A percentile compares a stretch with the other conserved stretches of the same genome.
These are phyloP conservation scores for Trichoplusia ni DNA, from an alignment of 1,140 invertebrate genomes.

Conservation along the genomic window DNA sequence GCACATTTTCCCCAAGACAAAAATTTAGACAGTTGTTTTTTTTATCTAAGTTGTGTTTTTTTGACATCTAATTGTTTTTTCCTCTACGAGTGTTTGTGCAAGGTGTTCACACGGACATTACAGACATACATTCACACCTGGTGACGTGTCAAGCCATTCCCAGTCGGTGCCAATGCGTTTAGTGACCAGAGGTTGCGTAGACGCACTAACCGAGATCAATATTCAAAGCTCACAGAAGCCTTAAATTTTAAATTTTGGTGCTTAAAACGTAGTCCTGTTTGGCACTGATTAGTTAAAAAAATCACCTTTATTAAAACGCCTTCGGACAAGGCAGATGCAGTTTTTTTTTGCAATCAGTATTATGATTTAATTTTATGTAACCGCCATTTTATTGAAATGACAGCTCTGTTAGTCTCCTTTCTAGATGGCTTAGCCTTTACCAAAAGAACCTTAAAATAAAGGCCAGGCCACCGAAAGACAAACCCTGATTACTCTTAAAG, in stretches of 20 bases:
- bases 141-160: slow-evolving; percentile 68
- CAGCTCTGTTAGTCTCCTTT: too few species aligned
- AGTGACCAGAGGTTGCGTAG: slow-evolving; percentile 70
- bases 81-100: slow-evolving; percentile 43
- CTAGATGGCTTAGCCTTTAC: too few species aligned
- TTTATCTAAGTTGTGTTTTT: background rate
- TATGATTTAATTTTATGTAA: too few species aligned
- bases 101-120: slow-evolving; percentile 57
- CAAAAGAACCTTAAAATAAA: too few species aligned
- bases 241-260: slow-evolving; percentile 1
- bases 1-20: too few species aligned
- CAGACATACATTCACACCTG: slow-evolving; percentile 55
- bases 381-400: too few species aligned
- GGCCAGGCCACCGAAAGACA: too few species aligned
- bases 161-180: slow-evolving; percentile 59
- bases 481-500: background rate
- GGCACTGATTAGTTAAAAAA: background rate
- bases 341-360: too few species aligned
- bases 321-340: too few species aligned
- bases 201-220: slow-evolving; percentile 58
- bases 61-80: slow-evolving; percentile 19
- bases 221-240: slow-evolving; percentile 38
- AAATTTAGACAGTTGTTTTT: too few species aligned
- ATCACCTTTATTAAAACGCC: background rate
- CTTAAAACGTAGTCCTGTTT: slow-evolving; percentile 12